These are phyloP conservation scores for Dreissena polymorpha DNA, from an alignment of 1,140 invertebrate species.

Conservation along the genomic window DNA sequence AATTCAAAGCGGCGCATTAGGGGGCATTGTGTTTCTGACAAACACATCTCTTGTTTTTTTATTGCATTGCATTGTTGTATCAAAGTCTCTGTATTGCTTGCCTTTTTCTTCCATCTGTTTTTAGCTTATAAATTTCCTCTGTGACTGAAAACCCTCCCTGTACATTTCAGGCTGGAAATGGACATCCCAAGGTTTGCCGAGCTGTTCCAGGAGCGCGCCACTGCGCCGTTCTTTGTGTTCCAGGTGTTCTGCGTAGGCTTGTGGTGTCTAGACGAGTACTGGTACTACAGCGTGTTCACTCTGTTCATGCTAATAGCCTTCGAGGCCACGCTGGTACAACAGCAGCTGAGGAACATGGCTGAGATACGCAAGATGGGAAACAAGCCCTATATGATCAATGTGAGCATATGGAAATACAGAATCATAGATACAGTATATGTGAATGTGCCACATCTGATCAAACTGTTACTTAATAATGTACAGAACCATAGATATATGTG, in stretches of 20 bases:
- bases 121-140: no score
- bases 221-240: slow-evolving; percentile 98
- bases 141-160: background rate
- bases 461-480: no score
- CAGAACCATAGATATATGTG: no score
- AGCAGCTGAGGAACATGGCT: slow-evolving; percentile 98
- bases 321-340: slow-evolving; percentile 98
- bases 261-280: slow-evolving; percentile 97
- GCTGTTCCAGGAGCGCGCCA: slow-evolving; percentile 97
- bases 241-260: slow-evolving; percentile 97
- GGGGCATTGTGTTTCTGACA: no score
- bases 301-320: slow-evolving; percentile 98
- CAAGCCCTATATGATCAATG: slow-evolving; percentile 94
- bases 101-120: no score
- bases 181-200: slow-evolving; percentile 98
- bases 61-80: no score
- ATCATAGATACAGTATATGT: no score
- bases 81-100: no score
- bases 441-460: no score
- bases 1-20: no score
- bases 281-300: slow-evolving; percentile 98
- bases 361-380: slow-evolving; percentile 99
- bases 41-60: no score
- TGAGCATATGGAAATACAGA: no score
- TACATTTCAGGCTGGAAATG: slow-evolving; percentile 87